phyloP scores from a whole-genome alignment of 2,797 vertebrate species.

The Valencia hispanica region DNA sequence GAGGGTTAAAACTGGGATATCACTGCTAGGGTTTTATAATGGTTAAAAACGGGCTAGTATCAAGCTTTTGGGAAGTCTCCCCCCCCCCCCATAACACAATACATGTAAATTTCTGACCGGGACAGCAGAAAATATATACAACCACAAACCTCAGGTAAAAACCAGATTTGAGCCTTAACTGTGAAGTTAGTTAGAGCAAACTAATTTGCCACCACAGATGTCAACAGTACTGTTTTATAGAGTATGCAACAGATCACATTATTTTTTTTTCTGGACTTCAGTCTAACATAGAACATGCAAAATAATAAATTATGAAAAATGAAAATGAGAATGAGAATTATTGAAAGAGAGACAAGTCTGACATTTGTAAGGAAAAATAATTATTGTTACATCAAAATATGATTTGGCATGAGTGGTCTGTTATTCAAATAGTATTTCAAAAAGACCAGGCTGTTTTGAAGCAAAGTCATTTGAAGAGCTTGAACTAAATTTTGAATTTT shows the following conservation, averaged over 20 bases:
- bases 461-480: neutral
- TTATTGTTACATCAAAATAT: neutral
- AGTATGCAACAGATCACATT: neutral
- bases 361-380: neutral
- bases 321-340: neutral
- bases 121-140: neutral
- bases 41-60: neutral
- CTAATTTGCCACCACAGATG: neutral
- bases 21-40: neutral
- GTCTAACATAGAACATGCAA: neutral
- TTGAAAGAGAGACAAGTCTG: neutral
- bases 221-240: too few species aligned
- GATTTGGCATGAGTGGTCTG: neutral
- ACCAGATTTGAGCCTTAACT: neutral
- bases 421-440: neutral
- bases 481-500: neutral
- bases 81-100: too few species aligned
- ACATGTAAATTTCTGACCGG: neutral
- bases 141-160: neutral
- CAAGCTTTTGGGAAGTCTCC: neutral
- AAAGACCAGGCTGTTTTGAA: neutral
- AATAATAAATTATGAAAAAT: neutral
- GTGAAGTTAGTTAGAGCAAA: neutral
- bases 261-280: neutral
- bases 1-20: neutral